Evolutionary conservation across 2,888 invertebrate genomes (phyloP), one percentile per base, ranked within the genome.

Genomic region (Conchocele bisecta): DNA sequence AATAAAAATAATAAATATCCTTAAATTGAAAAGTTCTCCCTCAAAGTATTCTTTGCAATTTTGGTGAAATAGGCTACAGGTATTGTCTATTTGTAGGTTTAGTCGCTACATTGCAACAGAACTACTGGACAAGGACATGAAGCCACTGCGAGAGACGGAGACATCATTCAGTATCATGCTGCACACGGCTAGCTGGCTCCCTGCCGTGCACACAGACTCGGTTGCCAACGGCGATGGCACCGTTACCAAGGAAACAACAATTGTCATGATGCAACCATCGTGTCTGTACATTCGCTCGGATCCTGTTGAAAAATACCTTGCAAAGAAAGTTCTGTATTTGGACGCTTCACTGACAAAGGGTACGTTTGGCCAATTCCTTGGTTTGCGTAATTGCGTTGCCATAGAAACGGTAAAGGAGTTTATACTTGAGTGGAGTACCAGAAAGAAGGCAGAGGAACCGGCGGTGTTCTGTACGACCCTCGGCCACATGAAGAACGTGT

Each of bases 81-180:
- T n/a, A n/a, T n/a, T n/a, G n/a, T n/a, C n/a, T n/a, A n/a, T n/a
- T n/a, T n/a, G 51, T 6, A 31, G 51, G 3, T 51, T 51, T 35
- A 70, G 69, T 0, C 63, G 68, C 17, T 83, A 60, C 48, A 60
- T 69, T 2, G 64, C 44, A 7, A 80, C 83, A 1, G 56, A 73
- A 26, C 64, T 86, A 5, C 54, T 70, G 15, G 71, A 72, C n/a
- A 70, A 66, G 24, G 79, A 78, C 35, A 81, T 77, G 9, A 69
- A 71, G 15, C 53, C 33, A 1, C 61, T 85, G 6, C 53, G 69
- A 17, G 82, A 84, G 4, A 79, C 81, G 3, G 80, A 80, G 9
- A 83, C 88, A 0, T 88, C 90, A 0, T 88, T 90, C 58, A 79
- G 83, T 58, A 79, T 88, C 20, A 53, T 81, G 41, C 75, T 90